Base-by-base conservation (phyloP, 2,797 vertebrate species). In the Hemibagrus guttatus region DNA sequence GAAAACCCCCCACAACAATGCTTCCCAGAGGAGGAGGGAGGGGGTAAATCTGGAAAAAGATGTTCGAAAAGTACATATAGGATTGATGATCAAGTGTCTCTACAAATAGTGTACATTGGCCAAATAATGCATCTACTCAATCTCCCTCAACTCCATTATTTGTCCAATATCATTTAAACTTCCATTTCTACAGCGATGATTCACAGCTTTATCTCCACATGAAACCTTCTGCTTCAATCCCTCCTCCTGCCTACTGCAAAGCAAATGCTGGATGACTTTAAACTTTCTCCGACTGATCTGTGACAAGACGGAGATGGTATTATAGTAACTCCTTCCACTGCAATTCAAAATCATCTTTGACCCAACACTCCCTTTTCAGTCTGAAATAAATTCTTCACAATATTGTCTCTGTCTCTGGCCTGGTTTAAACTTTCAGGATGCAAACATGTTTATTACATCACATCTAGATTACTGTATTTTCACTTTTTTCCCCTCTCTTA, bases 241-340 rank as follows among this genome's bases (percentile, higher is more conserved):
- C 49, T 56, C 52, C 14, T 56, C 21, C 74, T 76, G 46, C 49
- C 74, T 76, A 19, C 74, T 31, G 49, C 14, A 54, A 76, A 28
- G 49, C 74, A 78, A 56, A 78, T 19, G 28, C 75, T 78, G 75
- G 28, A 58, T 23, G 72, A 75, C 26, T 52, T 75, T 12, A 75
- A 35, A 56, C n/a, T 31, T 56, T 19, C 49, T 54, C 49, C 5
- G 6, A 54, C 26, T 8, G 35, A 76, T 11, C n/a, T 28, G 1
- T 56, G 49, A 56, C n/a, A 16, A 54, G 49, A 54, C 72, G n/a
- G 46, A 28, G 14, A 17, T 52, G 46, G 13, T 21, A 49, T 75
- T 52, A 14, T 74, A 13, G 7, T 13, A 26, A 46, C 69, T 46
- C 42, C 35, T 72, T 72, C 21, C 12, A 42, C 39, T 12, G 39